Conservation (phyloP, 2,888 invertebrate genomes). For the Meliscaeva auricollis region DNA sequence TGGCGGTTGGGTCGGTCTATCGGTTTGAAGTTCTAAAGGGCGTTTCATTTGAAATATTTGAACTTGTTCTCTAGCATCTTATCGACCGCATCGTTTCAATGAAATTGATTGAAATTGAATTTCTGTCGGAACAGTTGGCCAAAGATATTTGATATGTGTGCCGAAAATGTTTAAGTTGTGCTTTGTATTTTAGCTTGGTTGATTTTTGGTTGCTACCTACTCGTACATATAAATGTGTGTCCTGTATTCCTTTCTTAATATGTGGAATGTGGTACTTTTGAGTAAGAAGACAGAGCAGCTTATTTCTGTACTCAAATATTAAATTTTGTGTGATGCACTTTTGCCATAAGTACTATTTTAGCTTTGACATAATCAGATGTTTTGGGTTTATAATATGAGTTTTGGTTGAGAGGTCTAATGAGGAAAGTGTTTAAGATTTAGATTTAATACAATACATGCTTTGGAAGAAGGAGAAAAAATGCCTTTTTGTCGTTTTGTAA, state of each 20-base stretch:
- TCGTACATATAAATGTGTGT: too few species aligned
- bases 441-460: too few species aligned
- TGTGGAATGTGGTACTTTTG: neutral
- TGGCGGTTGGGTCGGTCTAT: neutral
- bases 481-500: too few species aligned
- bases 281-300: conserved; percentile 3
- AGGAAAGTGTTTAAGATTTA: too few species aligned
- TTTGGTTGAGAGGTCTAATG: too few species aligned
- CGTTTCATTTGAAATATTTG: conserved; percentile 64
- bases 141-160: conserved; percentile 68
- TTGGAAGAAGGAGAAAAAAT: too few species aligned
- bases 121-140: conserved; percentile 71
- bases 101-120: conserved; percentile 76
- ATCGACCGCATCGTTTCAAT: conserved; percentile 75
- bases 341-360: conserved; percentile 27
- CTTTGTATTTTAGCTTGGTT: conserved; percentile 34
- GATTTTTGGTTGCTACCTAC: conserved; percentile 3
- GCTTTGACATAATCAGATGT: conserved; percentile 52
- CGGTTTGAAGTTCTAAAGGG: conserved; percentile 40
- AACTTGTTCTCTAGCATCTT: conserved; percentile 69
- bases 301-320: conserved; percentile 49
- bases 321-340: neutral
- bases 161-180: conserved; percentile 48
- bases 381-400: too few species aligned
- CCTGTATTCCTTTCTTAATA: conserved; percentile 8